These are phyloP conservation scores for Cerceris ruficornis DNA, from an alignment of 2,888 invertebrate species.

Conservation along the genomic window DNA sequence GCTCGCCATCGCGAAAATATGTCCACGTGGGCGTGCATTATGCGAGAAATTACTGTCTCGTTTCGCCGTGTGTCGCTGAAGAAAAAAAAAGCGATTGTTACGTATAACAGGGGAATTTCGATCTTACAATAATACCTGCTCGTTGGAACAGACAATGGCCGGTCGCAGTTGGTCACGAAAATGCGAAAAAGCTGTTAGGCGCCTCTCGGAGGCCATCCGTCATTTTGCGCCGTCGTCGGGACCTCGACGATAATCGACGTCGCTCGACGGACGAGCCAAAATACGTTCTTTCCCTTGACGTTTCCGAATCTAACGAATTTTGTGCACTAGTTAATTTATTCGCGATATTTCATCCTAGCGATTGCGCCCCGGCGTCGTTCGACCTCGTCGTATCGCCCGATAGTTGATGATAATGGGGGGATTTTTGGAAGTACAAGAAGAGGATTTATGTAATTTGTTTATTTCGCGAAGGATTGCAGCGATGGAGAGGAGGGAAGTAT, in stretches of 20 bases:
- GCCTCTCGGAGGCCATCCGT: slow-evolving; percentile 10
- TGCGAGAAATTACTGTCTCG: neutral
- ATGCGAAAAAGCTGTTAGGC: slow-evolving; percentile 6
- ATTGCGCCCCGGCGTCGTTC: neutral
- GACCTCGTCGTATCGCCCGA: neutral
- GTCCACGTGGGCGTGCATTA: neutral
- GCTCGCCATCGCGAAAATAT: too few species aligned
- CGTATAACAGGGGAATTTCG: too few species aligned
- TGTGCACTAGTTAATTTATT: slow-evolving; percentile 8
- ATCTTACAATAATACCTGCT: neutral
- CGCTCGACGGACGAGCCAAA: slow-evolving; percentile 20
- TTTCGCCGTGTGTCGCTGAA: too few species aligned
- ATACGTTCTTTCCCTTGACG: neutral
- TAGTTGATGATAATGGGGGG: too few species aligned
- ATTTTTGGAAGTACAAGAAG: too few species aligned
- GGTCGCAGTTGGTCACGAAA: neutral
- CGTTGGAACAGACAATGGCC: neutral
- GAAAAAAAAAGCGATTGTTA: neutral
- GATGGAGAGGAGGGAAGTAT: too few species aligned
- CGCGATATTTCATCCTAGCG: neutral
- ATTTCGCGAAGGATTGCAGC: too few species aligned
- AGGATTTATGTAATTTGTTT: too few species aligned
- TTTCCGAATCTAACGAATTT: slow-evolving; percentile 1
- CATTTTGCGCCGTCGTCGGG: slow-evolving; percentile 15
- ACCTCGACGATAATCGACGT: slow-evolving; percentile 15